phyloP scores from a whole-genome alignment of 2,113 vertebrate species.

The Caretta caretta region DNA sequence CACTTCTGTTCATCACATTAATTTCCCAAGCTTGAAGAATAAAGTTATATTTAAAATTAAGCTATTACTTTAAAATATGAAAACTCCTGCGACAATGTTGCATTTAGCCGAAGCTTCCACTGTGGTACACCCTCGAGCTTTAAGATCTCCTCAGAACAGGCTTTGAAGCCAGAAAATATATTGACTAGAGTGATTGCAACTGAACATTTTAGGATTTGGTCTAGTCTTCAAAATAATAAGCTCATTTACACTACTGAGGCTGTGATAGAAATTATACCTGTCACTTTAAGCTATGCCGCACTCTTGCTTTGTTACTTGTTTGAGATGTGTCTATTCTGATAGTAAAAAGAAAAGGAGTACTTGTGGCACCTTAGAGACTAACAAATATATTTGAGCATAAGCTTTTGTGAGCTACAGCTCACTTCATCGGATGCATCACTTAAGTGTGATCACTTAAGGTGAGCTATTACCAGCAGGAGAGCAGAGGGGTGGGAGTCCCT shows the following conservation, averaged over 20 bases:
- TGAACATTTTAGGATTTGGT: neutral
- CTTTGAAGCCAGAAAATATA: neutral
- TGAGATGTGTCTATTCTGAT: neutral
- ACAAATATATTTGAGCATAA: too few species aligned
- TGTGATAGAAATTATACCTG: neutral
- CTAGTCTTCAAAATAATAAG: neutral
- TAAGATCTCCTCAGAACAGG: neutral
- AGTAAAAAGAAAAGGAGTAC: too few species aligned
- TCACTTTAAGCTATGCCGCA: neutral
- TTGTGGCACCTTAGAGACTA: too few species aligned
- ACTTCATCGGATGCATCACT: too few species aligned
- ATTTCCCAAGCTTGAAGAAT: neutral
- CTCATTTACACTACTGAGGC: neutral
- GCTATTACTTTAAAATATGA: constrained; percentile 19
- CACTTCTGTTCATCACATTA: neutral
- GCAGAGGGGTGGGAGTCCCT: too few species aligned
- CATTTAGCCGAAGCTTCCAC: neutral
- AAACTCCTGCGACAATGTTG: neutral
- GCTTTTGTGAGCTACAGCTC: too few species aligned
- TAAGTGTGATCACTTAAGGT: too few species aligned
- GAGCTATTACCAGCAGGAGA: too few species aligned
- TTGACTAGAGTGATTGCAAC: neutral
- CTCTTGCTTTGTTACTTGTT: neutral
- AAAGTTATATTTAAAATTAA: neutral
- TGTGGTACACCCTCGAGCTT: neutral